These are phyloP conservation scores for Limenitis camilla DNA, from an alignment of 2,888 invertebrate species.

Conservation along the genomic window DNA sequence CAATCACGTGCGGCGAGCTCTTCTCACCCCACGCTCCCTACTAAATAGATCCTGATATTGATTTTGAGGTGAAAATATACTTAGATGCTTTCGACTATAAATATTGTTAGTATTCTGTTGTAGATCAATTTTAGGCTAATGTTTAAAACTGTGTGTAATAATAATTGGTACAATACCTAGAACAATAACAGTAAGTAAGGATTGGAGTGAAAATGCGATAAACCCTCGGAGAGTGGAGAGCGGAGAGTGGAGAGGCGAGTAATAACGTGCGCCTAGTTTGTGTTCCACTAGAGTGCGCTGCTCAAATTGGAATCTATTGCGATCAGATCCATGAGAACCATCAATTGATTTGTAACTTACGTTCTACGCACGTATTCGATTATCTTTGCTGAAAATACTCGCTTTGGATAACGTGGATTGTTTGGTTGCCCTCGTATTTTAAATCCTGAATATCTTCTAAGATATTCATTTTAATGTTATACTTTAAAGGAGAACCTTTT, in stretches of 20 bases:
- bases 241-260: not conserved
- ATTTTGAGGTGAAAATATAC: no score
- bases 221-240: not conserved
- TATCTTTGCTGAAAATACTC: not conserved
- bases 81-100: not conserved
- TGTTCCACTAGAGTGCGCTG: slow-evolving; percentile 21
- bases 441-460: no score
- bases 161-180: no score
- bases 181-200: no score
- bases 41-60: not conserved
- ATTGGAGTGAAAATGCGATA: no score
- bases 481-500: no score
- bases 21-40: not conserved
- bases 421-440: no score
- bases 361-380: slow-evolving; percentile 8
- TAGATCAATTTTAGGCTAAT: no score
- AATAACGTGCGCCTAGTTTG: slow-evolving; percentile 10
- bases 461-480: no score
- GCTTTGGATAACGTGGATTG: no score
- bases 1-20: no score
- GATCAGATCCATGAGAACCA: slow-evolving; percentile 15
- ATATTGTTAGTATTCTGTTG: not conserved
- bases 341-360: slow-evolving; percentile 24
- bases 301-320: slow-evolving; percentile 26
- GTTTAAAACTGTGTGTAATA: not conserved